Base-by-base conservation (phyloP, 37 sponge, comb jelly and placozoan species). In the Cliona cf. orientalis region DNA sequence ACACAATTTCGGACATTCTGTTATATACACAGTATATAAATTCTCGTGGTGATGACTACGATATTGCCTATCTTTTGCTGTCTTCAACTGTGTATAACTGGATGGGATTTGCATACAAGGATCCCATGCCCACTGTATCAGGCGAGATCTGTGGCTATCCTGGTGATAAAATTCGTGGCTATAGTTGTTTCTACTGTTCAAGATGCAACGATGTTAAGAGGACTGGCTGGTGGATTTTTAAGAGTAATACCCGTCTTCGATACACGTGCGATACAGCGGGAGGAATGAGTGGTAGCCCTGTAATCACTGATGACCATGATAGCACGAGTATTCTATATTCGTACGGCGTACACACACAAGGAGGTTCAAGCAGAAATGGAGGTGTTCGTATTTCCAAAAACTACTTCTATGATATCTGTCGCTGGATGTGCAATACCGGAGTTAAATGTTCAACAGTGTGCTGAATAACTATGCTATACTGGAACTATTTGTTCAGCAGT, bases 341-440 rank as follows among this genome's bases (percentile, higher is more conserved):
- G 14, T 49, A 49, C 14, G 53, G 53, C 9, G 53, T 49, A 9
- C 9, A 49, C 14, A 49, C 53, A 19, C 53, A 14, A 14, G 53
- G 14, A 14, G 14, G 53, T 49, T 49, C 53, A 49, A 49, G 53
- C 14, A 19, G 9, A 14, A 49, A 49, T 14, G 9, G 14, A 9
- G 53, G 53, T 49, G 53, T 49, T 19, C 53, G 53, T 14, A 49
- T 49, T 14, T 19, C 53, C 9, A 49, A 14, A 14, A 49, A 49
- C 14, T 49, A 49, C 53, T 49, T 49, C 53, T 49, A 49, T 49
- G 53, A 49, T 49, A 49, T 49, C 53, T 49, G 53, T 49, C 53
- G 14, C 9, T 49, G 53, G 53, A 49, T 19, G 53, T 49, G 53
- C 14, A 14, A 49, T 49, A 49, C 53, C 14, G 53, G 53, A 49